Base-by-base conservation (phyloP, 2,797 vertebrate species). In the Psittacula echo region DNA sequence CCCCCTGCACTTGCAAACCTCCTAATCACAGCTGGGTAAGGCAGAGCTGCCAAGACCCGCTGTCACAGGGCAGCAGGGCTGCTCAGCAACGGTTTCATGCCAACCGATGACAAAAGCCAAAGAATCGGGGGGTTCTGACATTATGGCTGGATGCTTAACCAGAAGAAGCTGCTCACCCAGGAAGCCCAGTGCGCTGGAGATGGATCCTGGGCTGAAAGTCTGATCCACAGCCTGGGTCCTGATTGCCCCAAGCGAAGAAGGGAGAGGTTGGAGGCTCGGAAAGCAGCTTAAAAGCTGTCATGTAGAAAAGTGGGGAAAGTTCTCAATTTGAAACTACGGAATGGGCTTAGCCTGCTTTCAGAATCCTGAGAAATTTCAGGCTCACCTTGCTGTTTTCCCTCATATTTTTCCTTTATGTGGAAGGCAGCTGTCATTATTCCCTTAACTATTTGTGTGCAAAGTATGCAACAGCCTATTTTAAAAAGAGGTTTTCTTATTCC, bases 1-100 rank as follows among this genome's bases (percentile, higher is more conserved):
- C 4, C 7, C 29, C 34, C 47, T 0, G 1, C 27, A 12, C 0
- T 1, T 29, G 54, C n/a, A 53, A 12, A 3, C 1, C 26, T n/a
- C 37, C 29, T 9, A 5, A 18, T 14, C 41, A 2, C 41, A 22
- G 60, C 1, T 0, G 72, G 53, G 74, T 11, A 15, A 18, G n/a
- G 56, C 66, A 39, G 45, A 86, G 42, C 41, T 58, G 83, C 88
- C 83, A 53, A 47, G 62, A 78, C 29, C 34, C 7, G 5, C 50
- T 1, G 3, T 5, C 27, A 6, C 58, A 42, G 84, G 34, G 22
- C 61, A 15, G 66, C 7, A 7, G 37, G 27, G 73, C 47, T 15
- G 73, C 88, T 81, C 37, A 11, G 54, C 61, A 10, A 7, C 0
- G 4, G 39, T 56, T 60, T 77, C 58, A 3, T 51, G 44, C 71